Evolutionary conservation across 2,888 invertebrate species (phyloP), one percentile per base, ranked within the genome.

Genomic region (Helleia helle): DNA sequence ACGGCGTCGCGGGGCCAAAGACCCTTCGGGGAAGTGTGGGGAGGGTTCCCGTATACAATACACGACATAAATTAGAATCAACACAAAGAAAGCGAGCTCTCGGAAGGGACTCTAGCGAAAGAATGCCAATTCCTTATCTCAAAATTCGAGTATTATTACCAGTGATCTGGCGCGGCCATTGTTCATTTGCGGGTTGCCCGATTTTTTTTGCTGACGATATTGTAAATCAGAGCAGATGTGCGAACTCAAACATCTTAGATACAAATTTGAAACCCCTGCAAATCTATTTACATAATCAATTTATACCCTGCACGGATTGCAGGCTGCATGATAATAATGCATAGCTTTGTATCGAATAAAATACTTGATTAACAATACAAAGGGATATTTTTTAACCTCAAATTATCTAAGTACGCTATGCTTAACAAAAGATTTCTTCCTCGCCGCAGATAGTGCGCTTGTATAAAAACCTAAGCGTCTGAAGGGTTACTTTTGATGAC

Each of bases 11-110:
- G 63, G 63, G 62, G 61, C 65, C 69, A 56, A 60, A 70, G 72
- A 68, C 80, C 75, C 71, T 59, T 65, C 63, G 69, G 74, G 74
- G 75, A 77, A 74, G 71, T 67, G 79, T 74, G 77, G 80, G 76
- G 80, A 73, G 77, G 71, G 76, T 65, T 65, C 67, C 63, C 63
- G 59, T 59, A 59, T 47, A 81, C 80, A 81, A 83, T 81, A 68
- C 80, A 73, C 70, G 70, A 83, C 81, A 83, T 84, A 84, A 83
- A 83, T 84, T 83, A 83, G 79, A 80, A 73, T 69, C 75, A 70
- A 74, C 75, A 84, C 79, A 83, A 84, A 74, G 80, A 62, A 59
- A 63, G 49, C 63, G 65, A 63, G 66, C 77, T 79, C 80, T 77
- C 71, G 71, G 76, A 79, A 81, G 79, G 83, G 79, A 77, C 69